phyloP scores from a whole-genome alignment of 23 tunicate species.

The Phallusia fumigata region DNA sequence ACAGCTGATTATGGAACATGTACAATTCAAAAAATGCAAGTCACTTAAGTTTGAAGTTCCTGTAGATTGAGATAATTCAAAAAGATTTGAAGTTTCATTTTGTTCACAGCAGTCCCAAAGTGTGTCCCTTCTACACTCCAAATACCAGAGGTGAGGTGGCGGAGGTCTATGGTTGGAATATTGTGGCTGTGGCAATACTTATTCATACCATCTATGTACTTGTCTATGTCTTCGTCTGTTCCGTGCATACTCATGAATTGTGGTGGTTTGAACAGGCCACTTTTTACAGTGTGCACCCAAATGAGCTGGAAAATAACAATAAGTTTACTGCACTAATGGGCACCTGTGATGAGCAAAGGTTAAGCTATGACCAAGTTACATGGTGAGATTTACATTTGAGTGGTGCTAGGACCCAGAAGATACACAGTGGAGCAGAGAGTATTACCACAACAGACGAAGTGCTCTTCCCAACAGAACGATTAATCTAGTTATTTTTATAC shows the following conservation, averaged over 20 bases:
- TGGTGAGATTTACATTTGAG: no score
- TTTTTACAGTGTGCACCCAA: constrained; percentile 25
- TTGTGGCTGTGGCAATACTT: constrained; percentile 18
- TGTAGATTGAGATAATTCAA: neutral
- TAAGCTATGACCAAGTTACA: no score
- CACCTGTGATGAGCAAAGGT: no score
- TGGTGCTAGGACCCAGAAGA: no score
- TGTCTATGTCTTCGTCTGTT: constrained; percentile 16
- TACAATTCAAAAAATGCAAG: no score
- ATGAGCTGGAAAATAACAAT: constrained; percentile 7
- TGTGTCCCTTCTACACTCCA: constrained; percentile 52
- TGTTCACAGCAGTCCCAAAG: constrained; percentile 35
- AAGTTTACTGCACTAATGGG: no score
- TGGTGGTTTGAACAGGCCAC: constrained; percentile 37
- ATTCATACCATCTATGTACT: constrained; percentile 6
- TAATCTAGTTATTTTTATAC: no score
- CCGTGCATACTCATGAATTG: constrained; percentile 26
- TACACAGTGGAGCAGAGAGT: no score
- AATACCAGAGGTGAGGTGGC: constrained; percentile 31
- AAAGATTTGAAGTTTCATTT: constrained; percentile 38
- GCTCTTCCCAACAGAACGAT: no score
- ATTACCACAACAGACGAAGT: no score
- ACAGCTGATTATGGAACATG: no score
- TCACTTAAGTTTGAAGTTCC: no score
- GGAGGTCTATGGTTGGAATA: constrained; percentile 21